phyloP scores from a whole-genome alignment of 2,888 invertebrate species.

The Cataglyphis rosenhaueri region DNA sequence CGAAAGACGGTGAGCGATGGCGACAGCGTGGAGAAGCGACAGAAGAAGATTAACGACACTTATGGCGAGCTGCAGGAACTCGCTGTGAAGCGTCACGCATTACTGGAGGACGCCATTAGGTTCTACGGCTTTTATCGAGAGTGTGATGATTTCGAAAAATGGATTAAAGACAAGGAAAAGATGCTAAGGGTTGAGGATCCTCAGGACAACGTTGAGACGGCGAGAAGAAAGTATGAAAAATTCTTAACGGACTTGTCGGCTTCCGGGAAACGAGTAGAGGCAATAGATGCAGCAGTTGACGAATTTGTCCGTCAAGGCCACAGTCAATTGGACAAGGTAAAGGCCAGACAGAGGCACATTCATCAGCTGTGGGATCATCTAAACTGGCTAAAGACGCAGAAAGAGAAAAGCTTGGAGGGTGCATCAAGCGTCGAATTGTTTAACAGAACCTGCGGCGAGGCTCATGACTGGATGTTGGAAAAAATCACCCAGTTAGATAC shows the following conservation, averaged over 20 bases:
- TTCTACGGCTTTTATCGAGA: constrained; percentile 97
- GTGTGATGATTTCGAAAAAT: constrained; percentile 98
- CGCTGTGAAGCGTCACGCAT: constrained; percentile 92
- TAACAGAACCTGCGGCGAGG: constrained; percentile 98
- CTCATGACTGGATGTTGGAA: constrained; percentile 98
- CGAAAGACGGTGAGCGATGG: constrained; percentile 87
- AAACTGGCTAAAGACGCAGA: constrained; percentile 94
- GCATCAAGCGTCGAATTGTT: constrained; percentile 98
- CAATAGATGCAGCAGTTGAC: constrained; percentile 94
- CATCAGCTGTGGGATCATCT: constrained; percentile 95
- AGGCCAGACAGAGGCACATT: constrained; percentile 92
- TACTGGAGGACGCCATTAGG: constrained; percentile 96
- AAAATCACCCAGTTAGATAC: constrained; percentile 96
- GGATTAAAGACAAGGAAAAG: constrained; percentile 98
- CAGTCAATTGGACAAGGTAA: constrained; percentile 93
- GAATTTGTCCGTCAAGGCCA: constrained; percentile 95
- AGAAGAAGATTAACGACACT: constrained; percentile 92
- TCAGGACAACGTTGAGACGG: constrained; percentile 95
- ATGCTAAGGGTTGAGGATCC: constrained; percentile 93
- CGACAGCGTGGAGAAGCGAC: constrained; percentile 93
- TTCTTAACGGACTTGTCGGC: constrained; percentile 98
- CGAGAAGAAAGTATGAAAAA: constrained; percentile 98
- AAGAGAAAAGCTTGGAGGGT: constrained; percentile 96
- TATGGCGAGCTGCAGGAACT: constrained; percentile 93
- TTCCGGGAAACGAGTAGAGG: constrained; percentile 95